Conservation (phyloP, 2,797 vertebrate species). For the Eospalax fontanierii region DNA sequence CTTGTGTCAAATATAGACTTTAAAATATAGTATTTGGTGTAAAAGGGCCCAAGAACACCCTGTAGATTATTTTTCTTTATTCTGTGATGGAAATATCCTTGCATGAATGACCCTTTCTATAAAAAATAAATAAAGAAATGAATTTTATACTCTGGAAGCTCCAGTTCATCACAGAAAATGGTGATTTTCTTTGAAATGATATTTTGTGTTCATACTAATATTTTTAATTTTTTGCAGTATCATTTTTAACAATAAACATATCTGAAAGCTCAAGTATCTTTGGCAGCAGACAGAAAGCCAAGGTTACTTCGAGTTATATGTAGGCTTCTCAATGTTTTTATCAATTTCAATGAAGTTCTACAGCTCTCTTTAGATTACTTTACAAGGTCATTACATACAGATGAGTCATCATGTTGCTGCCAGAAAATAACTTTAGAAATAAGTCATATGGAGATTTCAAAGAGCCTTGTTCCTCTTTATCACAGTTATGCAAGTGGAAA, state of each 20-base stretch:
- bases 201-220: slow-evolving; percentile 4
- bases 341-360: slow-evolving; percentile 67
- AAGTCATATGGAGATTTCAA: background rate
- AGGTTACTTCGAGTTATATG: slow-evolving; percentile 69
- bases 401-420: slow-evolving; percentile 52
- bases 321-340: slow-evolving; percentile 32
- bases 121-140: slow-evolving; percentile 32
- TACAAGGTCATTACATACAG: slow-evolving; percentile 50
- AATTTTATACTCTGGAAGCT: background rate
- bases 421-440: slow-evolving; percentile 70
- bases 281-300: slow-evolving; percentile 42
- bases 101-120: background rate
- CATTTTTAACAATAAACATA: background rate
- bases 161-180: background rate
- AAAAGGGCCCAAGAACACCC: background rate
- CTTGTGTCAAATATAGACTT: background rate
- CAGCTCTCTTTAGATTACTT: slow-evolving; percentile 45
- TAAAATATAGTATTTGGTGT: background rate
- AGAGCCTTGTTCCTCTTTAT: slow-evolving; percentile 63
- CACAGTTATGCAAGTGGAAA: slow-evolving; percentile 52
- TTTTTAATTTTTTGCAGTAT: slow-evolving; percentile 49
- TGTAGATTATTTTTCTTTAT: background rate
- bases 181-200: slow-evolving; percentile 13
- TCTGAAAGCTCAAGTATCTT: slow-evolving; percentile 50
- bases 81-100: background rate